A percentile compares a stretch with the other conserved stretches of the same genome.
These are phyloP conservation scores for Limnephilus rhombicus DNA, from an alignment of 2,888 invertebrate species.

Conservation along the genomic window DNA sequence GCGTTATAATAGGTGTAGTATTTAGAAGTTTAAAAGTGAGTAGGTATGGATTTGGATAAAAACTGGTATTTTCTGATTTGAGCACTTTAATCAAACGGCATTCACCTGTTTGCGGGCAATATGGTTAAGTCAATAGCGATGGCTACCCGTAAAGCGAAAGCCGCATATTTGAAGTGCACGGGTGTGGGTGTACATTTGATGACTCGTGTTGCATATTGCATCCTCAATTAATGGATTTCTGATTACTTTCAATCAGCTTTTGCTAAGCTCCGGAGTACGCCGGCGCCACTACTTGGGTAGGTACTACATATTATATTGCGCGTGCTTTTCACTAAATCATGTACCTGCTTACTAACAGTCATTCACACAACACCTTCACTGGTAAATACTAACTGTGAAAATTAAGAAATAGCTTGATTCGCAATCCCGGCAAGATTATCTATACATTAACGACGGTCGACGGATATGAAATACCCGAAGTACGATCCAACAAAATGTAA, in stretches of 20 bases:
- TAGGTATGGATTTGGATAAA: background rate
- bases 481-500: too few species aligned
- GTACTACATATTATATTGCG: background rate
- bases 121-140: background rate
- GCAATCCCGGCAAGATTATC: background rate
- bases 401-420: background rate
- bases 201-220: background rate
- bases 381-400: background rate
- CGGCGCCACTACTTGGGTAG: background rate
- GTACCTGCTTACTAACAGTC: too few species aligned
- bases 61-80: background rate
- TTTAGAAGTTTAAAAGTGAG: background rate
- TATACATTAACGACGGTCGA: background rate
- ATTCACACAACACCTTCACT: background rate
- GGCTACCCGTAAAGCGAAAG: background rate
- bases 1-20: background rate
- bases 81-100: background rate
- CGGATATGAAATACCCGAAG: background rate
- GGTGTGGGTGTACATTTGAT: background rate
- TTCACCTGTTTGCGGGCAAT: background rate
- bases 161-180: background rate
- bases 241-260: conserved; percentile 22
- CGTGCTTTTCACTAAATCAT: too few species aligned
- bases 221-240: conserved; percentile 13
- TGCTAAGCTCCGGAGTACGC: background rate